Conservation (phyloP, 2,888 invertebrate genomes). For the Metopia argyrocephala region DNA sequence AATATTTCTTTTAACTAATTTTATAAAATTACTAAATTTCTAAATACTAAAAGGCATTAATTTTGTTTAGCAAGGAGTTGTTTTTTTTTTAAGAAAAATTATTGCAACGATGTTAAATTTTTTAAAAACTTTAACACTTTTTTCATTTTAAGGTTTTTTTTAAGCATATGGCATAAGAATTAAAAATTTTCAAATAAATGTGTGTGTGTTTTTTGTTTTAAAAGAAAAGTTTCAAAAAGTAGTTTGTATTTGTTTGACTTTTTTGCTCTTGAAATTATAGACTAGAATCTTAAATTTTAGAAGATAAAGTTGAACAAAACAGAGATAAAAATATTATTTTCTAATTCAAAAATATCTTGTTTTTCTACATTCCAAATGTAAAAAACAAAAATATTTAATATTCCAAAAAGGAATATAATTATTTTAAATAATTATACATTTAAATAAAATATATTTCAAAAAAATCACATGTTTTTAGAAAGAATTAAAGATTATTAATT, state of each 20-base stretch:
- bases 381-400: neutral
- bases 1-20: neutral
- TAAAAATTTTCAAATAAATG: no score
- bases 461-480: no score
- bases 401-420: neutral
- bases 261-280: slow-evolving; percentile 31
- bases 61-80: neutral
- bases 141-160: slow-evolving; percentile 4
- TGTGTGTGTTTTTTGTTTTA: no score
- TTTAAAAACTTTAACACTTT: slow-evolving; percentile 19
- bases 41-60: slow-evolving; percentile 36
- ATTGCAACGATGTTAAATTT: slow-evolving; percentile 31
- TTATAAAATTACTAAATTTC: slow-evolving; percentile 31
- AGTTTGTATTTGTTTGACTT: slow-evolving; percentile 23
- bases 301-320: neutral
- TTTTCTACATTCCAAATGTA: no score
- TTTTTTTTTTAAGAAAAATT: slow-evolving; percentile 38
- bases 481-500: no score
- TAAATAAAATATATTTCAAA: no score
- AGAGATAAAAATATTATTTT: no score
- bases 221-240: slow-evolving; percentile 1
- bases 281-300: slow-evolving; percentile 40
- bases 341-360: no score
- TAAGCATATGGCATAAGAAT: slow-evolving; percentile 48
- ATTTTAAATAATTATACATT: no score